These are phyloP conservation scores for Apodemia zela DNA, from an alignment of 2,888 invertebrate genomes.

Conservation along the genomic window DNA sequence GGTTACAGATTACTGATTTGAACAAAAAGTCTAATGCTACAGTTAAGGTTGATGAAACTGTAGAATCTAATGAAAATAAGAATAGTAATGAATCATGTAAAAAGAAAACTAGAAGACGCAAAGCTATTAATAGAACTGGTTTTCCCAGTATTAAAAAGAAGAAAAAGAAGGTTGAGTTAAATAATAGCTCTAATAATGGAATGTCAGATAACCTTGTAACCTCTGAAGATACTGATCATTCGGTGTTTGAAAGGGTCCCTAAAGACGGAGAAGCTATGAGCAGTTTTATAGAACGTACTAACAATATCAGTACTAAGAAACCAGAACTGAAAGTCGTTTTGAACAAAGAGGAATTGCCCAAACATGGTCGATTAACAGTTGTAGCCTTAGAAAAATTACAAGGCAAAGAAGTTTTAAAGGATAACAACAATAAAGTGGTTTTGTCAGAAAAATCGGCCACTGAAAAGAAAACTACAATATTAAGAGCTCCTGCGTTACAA, in stretches of 20 bases:
- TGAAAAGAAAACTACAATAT: slow-evolving; percentile 59
- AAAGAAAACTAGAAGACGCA: slow-evolving; percentile 83
- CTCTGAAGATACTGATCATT: slow-evolving; percentile 66
- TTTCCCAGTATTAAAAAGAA: slow-evolving; percentile 92
- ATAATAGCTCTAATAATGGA: slow-evolving; percentile 39
- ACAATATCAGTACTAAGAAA: slow-evolving; percentile 61
- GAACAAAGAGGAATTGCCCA: slow-evolving; percentile 73
- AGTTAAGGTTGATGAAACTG: slow-evolving; percentile 50
- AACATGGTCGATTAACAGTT: slow-evolving; percentile 79
- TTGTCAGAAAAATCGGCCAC: slow-evolving; percentile 37
- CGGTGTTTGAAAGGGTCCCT: slow-evolving; percentile 84
- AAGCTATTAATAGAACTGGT: slow-evolving; percentile 92
- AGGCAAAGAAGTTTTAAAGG: slow-evolving; percentile 58
- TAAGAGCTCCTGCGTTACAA: slow-evolving; percentile 67
- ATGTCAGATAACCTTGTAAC: slow-evolving; percentile 59
- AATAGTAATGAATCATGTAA: slow-evolving; percentile 45
- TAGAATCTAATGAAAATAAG: slow-evolving; percentile 49
- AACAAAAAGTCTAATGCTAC: slow-evolving; percentile 45
- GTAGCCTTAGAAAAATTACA: slow-evolving; percentile 82
- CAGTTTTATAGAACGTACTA: slow-evolving; percentile 80
- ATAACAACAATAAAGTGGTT: slow-evolving; percentile 44
- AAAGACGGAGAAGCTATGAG: slow-evolving; percentile 84
- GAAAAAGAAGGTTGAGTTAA: slow-evolving; percentile 83
- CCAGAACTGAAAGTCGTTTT: slow-evolving; percentile 70
- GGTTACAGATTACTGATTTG: slow-evolving; percentile 47